Percentiles rank a stretch among this genome's conserved stretches.
Evolutionary conservation across 2,888 invertebrate genomes (phyloP).

Genomic region (Hypselothyrea guttata): DNA sequence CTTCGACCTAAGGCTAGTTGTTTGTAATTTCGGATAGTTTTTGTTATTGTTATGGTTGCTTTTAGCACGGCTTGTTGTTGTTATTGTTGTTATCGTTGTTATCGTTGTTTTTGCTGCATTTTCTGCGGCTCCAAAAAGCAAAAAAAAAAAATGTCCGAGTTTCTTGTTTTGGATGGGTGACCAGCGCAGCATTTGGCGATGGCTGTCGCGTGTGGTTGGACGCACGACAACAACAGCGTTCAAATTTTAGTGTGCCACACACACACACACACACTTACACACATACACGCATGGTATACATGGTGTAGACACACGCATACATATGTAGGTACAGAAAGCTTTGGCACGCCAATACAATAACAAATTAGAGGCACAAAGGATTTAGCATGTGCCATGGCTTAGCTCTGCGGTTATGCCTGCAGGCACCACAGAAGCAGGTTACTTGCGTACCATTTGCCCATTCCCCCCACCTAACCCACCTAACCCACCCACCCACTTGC

Average conservation of each 20-base stretch:
- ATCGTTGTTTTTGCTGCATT: constrained; percentile 45
- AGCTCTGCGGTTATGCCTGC: constrained; percentile 55
- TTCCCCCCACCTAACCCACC: too few relatives aligned
- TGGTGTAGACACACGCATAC: too few relatives aligned
- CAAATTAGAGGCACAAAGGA: constrained; percentile 76
- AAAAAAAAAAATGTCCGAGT: constrained; percentile 68
- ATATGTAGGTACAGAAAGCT: constrained; percentile 31
- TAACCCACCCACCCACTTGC: too few relatives aligned
- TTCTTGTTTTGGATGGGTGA: constrained; percentile 63
- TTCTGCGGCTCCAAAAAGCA: constrained; percentile 51
- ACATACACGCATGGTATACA: too few relatives aligned
- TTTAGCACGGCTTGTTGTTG: constrained; percentile 10
- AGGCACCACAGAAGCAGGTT: constrained; percentile 1
- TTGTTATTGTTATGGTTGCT: constrained; percentile 16
- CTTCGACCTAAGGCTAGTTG: background rate
- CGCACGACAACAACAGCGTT: constrained; percentile 70
- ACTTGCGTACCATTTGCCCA: background rate
- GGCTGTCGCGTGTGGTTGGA: constrained; percentile 62
- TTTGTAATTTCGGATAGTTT: constrained; percentile 16
- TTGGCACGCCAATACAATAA: constrained; percentile 75
- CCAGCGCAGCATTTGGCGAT: constrained; percentile 39
- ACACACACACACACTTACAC: constrained; percentile 18
- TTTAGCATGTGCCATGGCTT: constrained; percentile 74
- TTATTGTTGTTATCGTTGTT: constrained; percentile 14
- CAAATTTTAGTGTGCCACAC: constrained; percentile 57